These are phyloP conservation scores for Tiliacea aurago DNA, from an alignment of 2,888 invertebrate genomes.

Conservation along the genomic window DNA sequence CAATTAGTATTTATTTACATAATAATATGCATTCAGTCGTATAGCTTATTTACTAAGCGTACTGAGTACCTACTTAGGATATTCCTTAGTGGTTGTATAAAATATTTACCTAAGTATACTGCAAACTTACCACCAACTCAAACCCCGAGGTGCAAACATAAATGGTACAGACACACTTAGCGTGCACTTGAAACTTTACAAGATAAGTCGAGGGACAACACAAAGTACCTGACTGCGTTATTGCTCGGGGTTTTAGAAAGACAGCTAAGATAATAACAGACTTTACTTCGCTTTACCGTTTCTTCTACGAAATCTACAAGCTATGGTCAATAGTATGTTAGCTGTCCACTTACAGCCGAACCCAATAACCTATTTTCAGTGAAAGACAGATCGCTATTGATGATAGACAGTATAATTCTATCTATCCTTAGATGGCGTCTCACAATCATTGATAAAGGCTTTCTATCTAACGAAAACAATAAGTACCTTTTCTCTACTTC, in stretches of 20 bases:
- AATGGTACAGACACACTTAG: constrained; percentile 11
- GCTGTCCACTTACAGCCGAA: too few species aligned
- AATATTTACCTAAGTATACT: background rate
- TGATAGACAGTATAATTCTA: too few species aligned
- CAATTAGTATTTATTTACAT: background rate
- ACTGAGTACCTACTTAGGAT: background rate
- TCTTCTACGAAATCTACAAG: background rate
- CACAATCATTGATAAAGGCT: too few species aligned
- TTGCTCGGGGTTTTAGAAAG: background rate
- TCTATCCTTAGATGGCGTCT: too few species aligned
- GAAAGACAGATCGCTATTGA: too few species aligned
- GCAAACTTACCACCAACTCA: background rate
- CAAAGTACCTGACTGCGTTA: constrained; percentile 6
- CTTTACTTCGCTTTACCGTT: background rate
- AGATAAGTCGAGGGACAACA: background rate
- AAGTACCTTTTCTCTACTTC: too few species aligned
- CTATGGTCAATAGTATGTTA: background rate
- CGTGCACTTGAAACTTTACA: constrained; percentile 14
- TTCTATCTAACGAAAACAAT: too few species aligned
- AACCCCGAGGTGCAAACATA: background rate
- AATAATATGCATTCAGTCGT: background rate
- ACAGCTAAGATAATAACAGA: background rate
- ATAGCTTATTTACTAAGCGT: background rate
- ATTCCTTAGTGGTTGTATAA: background rate
- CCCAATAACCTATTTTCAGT: too few species aligned